Percentiles rank a stretch among this genome's conserved stretches.
phyloP scores from a whole-genome alignment of 2,888 invertebrate species.

The Allophyes oxyacanthae region DNA sequence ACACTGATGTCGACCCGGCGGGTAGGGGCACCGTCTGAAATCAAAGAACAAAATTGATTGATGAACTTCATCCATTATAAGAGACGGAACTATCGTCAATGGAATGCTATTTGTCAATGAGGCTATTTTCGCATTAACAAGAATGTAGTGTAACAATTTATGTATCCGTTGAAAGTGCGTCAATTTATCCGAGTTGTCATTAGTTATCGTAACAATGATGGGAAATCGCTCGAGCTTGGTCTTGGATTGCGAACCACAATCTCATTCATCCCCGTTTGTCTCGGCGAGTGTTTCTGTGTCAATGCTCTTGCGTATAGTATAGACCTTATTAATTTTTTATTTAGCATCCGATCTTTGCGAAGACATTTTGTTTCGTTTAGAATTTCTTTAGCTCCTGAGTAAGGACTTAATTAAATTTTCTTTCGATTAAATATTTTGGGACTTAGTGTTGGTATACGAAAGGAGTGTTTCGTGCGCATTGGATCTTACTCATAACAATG shows the following conservation, averaged over 20 bases:
- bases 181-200: constrained; percentile 72
- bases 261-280: constrained; percentile 68
- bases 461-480: constrained; percentile 73
- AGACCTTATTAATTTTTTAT: constrained; percentile 67
- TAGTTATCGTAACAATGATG: constrained; percentile 77
- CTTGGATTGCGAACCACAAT: constrained; percentile 67
- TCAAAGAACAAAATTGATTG: constrained; percentile 62
- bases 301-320: constrained; percentile 64
- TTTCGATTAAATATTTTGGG: constrained; percentile 35
- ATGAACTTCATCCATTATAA: constrained; percentile 35
- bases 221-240: constrained; percentile 72
- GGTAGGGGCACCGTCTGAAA: constrained; percentile 92
- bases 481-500: constrained; percentile 68
- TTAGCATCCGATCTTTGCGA: constrained; percentile 34
- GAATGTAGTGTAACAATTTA: constrained; percentile 59
- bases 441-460: constrained; percentile 63
- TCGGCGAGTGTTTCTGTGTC: constrained; percentile 71
- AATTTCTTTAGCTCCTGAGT: neutral
- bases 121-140: constrained; percentile 56
- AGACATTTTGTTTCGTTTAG: constrained; percentile 12
- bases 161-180: constrained; percentile 71
- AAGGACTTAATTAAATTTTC: constrained; percentile 31
- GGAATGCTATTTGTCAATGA: constrained; percentile 54
- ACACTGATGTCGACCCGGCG: constrained; percentile 91
- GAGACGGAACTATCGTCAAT: constrained; percentile 45